Evolutionary conservation across 2,888 invertebrate genomes (phyloP), one percentile per base, ranked within the genome.

Genomic region (Mythimna loreyi): DNA sequence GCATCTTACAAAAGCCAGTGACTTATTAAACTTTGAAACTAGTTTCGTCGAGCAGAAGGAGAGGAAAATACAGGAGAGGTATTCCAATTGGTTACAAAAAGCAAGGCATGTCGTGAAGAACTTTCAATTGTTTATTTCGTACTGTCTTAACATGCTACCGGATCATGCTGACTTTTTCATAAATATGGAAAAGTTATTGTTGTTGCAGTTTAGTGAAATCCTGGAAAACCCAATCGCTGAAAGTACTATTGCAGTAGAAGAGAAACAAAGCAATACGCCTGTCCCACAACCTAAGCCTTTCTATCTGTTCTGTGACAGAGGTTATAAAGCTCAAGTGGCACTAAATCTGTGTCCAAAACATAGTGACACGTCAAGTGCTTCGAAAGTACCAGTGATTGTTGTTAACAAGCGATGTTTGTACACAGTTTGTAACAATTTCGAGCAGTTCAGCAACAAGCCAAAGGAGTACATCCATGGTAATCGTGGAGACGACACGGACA

Each of bases 81-180:
- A 87, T 62, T 84, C 71, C 45, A 82, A 92, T 68, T 95, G 95
- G 94, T 82, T 89, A 81, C 91, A 89, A 72, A 95, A 95, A 87
- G 84, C 94, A 19, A 92, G 92, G 72, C 89, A 91, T 70, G 90
- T 94, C 13, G 90, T 94, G n/a, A 94, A 92, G 75, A 91, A 89
- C 67, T 93, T 95, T 71, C 94, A 95, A 85, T 80, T 89, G 60
- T 94, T 94, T 78, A 90, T 94, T 25, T 80, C 86, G 16, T 93
- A 91, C 74, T 92, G 92, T 66, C 73, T 95, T 21, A 88, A 90
- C 21, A 78, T 83, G 23, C 69, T 94, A 63, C 94, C 95, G 2
- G 91, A 94, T 30, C 89, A 94, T 62, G 92, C 92, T 0, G 94
- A 94, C 1, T 94, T 94, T 82, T 94, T 95, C 76, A 86, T 93